phyloP scores from a whole-genome alignment of 2,888 invertebrate genomes.

The Drosophila nr. perissopoda region DNA sequence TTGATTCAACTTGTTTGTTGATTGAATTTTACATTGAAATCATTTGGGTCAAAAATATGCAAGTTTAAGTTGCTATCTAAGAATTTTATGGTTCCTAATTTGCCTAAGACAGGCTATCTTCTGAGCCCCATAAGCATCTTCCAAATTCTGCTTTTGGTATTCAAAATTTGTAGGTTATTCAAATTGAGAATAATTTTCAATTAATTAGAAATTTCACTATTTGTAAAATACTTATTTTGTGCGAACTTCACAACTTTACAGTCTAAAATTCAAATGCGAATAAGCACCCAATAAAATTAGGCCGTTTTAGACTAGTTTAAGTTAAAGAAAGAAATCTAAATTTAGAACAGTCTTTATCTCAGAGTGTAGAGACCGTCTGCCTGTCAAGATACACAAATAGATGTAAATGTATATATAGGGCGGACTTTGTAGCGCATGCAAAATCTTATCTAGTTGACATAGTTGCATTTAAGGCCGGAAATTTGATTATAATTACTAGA shows the following conservation, averaged over 20 bases:
- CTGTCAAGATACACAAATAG: conserved; percentile 2
- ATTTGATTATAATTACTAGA: conserved; percentile 66
- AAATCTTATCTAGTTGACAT: conserved; percentile 74
- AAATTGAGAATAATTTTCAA: not conserved
- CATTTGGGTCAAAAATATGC: not conserved
- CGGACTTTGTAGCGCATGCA: conserved; percentile 41
- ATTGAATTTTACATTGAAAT: not conserved
- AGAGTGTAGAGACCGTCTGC: not conserved
- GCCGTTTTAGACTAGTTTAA: not conserved
- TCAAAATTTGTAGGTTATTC: not conserved
- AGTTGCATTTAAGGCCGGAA: conserved; percentile 73
- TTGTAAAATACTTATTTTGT: not conserved
- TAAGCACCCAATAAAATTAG: fast-evolving
- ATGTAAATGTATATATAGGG: conserved; percentile 13
- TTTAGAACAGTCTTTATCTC: not conserved
- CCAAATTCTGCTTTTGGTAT: not conserved
- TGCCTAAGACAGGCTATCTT: too few relatives aligned
- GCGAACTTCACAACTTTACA: not conserved
- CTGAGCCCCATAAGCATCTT: not conserved
- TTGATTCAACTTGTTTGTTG: not conserved
- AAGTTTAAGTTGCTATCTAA: too few relatives aligned
- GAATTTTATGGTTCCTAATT: too few relatives aligned
- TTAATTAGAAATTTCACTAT: not conserved
- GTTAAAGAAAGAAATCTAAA: not conserved
- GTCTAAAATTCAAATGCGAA: not conserved